Percentiles rank a stretch among this genome's conserved stretches.
Conservation (phyloP, 1,140 invertebrate genomes). For the Lycorma delicatula region DNA sequence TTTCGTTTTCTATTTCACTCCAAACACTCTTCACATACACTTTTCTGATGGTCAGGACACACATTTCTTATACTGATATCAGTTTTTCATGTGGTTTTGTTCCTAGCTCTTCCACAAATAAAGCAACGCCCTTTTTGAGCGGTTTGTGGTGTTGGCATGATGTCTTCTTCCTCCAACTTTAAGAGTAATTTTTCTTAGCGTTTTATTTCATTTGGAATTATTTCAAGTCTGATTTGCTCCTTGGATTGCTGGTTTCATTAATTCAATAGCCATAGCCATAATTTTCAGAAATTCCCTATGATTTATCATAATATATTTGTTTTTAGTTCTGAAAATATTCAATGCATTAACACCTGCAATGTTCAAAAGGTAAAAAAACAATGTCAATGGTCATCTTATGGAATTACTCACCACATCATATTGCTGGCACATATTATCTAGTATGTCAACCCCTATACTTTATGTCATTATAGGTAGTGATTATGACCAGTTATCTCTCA, state of each 20-base stretch:
- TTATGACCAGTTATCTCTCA: constrained; percentile 30
- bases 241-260: background rate
- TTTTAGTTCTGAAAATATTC: background rate
- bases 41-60: background rate
- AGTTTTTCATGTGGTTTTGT: constrained; percentile 3
- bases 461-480: constrained; percentile 32
- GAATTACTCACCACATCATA: background rate
- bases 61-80: constrained; percentile 2
- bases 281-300: constrained; percentile 1
- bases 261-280: background rate
- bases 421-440: constrained; percentile 31
- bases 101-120: constrained; percentile 7
- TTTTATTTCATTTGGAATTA: constrained; percentile 4
- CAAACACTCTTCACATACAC: background rate
- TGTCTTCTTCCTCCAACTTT: background rate
- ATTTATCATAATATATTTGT: background rate
- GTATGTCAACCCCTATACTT: constrained; percentile 36
- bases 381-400: background rate
- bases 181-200: background rate
- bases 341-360: constrained; percentile 3
- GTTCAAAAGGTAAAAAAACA: constrained; percentile 11
- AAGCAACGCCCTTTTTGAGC: background rate
- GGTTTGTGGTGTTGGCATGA: background rate
- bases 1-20: background rate
- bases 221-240: background rate